Percentiles rank a stretch among this genome's conserved stretches.
These are phyloP conservation scores for Caenorhabditis imperialis DNA, from an alignment of 2,888 invertebrate species.

Conservation along the genomic window DNA sequence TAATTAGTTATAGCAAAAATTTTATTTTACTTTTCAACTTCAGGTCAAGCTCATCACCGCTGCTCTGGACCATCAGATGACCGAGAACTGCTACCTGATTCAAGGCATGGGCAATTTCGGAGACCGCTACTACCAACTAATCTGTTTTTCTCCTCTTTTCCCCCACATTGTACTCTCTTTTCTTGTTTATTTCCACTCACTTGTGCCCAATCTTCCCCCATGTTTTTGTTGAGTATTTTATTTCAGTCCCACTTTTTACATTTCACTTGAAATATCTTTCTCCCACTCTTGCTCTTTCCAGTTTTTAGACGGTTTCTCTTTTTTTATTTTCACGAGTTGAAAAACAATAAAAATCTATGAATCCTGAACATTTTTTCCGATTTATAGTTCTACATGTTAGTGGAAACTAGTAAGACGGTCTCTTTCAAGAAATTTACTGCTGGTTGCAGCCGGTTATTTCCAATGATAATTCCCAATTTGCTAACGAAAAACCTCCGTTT, in stretches of 20 bases:
- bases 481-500: no score
- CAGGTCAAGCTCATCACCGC: slow-evolving; percentile 92
- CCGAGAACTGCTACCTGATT: slow-evolving; percentile 91
- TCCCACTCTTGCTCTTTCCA: slow-evolving; percentile 6
- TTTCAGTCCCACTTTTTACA: slow-evolving; percentile 7
- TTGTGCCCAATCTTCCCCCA: no score
- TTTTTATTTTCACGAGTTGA: no score
- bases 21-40: slow-evolving; percentile 2
- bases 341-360: no score
- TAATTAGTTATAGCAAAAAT: background rate
- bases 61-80: slow-evolving; percentile 95
- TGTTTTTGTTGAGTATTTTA: slow-evolving; percentile 36
- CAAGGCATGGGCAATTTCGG: slow-evolving; percentile 78
- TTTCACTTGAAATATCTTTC: slow-evolving; percentile 17
- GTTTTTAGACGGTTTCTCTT: no score
- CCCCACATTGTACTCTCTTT: slow-evolving; percentile 16
- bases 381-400: no score
- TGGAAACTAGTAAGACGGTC: no score
- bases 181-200: slow-evolving; percentile 12
- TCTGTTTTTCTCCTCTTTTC: slow-evolving; percentile 7
- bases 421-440: no score
- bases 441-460: no score
- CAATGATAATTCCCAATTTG: no score
- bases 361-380: no score
- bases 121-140: slow-evolving; percentile 85